Evolutionary conservation across 2,888 invertebrate species (phyloP), one percentile per base, ranked within the genome.

Genomic region (Amblyjoppa fuscipennis): DNA sequence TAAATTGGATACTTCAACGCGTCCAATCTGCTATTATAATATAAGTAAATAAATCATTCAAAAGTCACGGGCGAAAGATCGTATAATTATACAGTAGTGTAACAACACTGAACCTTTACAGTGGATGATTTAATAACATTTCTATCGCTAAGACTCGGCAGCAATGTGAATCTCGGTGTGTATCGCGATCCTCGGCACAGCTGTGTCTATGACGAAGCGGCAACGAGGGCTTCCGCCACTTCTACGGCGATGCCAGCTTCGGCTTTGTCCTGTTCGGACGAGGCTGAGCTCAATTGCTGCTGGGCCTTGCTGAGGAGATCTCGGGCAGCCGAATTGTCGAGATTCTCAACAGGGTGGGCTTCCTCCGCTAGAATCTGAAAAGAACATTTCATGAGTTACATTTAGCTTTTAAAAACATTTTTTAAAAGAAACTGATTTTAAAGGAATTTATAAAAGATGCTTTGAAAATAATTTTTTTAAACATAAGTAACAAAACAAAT

Each of bases 181-280:
- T 71, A 7, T 64, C 51, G 34, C 64, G 71, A 66, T 87, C 73
- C 49, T 66, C 25, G 13, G 41, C 34, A 20, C 38, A 79, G 76
- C 34, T 70, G 74, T 49, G 11, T 88, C 95, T 96, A 96, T 94
- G 95, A 95, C 84, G 96, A 95, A 87, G 99, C 99, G 94, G 98
- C 98, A 78, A 98, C 97, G 90, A 99, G 95, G 89, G 98, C 98
- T 95, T 99, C 99, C 75, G 97, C 98, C 77, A 99, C 98, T 95
- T 99, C 99, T 9, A 99, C 95, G 53, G 98, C 98, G 92, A 99
- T 98, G 87, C 97, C 96, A 75, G 99, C 99, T 95, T 98, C 98
- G 20, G 99, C 99, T 94, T 95, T 95, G 91, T 97, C 98, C 95
- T 96, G 95, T 0, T 99, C 99, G 78, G 96, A 96, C 9, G 96